Base-by-base conservation (phyloP, 2,797 vertebrate genomes). In the Sciurus carolinensis region DNA sequence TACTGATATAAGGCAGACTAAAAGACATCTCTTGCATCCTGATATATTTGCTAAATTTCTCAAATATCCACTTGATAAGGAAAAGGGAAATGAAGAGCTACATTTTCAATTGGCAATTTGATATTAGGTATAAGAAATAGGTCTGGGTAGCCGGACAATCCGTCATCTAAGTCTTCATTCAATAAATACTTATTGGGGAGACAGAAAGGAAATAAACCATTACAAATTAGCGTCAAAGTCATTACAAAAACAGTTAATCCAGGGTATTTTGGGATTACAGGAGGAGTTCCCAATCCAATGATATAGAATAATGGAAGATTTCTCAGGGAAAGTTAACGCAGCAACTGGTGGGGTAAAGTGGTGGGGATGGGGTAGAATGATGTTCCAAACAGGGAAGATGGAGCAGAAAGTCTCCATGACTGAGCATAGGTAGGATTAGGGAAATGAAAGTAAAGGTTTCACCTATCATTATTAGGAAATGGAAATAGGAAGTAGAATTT, bases 1-100 rank as follows among this genome's bases (percentile, higher is more conserved):
- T 82, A 80, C 3, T 54, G 30, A 95, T 52, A 64, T 4, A 86
- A 94, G 10, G 52, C 86, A 95, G 87, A 90, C 57, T 77, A 90
- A 87, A 84, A 80, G 54, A 42, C 15, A 44, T 44, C 75, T 95
- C 92, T 39, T 81, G 26, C 3, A n/a, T 2, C 69, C 8, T 17
- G 69, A 33, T 72, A 87, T 54, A 94, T 87, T 90, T 94, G 33
- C 57, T 80, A 87, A 86, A 93, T 94, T 86, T 91, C n/a, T 93
- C n/a, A 94, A 54, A 85, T 84, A 85, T 17, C 47, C 13, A 87
- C 36, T 93, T 92, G 30, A 81, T 81, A 87, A 93, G 59, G 33
- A 85, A 97, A 87, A 91, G 20, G 62, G 44, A 94, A 89, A 36
- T 44, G 47, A 91, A n/a, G 3, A 91, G 44, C 11, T 95, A 22